phyloP scores from a whole-genome alignment of 1,140 invertebrate species.

The Papilio aristodemus region DNA sequence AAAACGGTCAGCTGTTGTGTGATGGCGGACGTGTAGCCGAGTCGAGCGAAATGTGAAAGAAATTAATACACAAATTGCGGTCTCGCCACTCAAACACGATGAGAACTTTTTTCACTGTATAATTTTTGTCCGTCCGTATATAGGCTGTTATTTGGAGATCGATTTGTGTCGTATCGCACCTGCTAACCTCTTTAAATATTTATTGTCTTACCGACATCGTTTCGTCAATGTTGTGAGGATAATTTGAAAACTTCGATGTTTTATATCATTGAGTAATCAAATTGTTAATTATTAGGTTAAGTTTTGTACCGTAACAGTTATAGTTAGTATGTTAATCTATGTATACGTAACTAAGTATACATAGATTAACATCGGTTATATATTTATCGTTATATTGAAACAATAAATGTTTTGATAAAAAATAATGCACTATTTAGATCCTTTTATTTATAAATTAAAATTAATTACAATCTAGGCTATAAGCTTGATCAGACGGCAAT shows the following conservation, averaged over 20 bases:
- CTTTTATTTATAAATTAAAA: no score
- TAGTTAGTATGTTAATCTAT: no score
- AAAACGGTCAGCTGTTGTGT: slow-evolving; percentile 60
- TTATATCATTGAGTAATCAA: slow-evolving; percentile 38
- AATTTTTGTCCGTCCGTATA: slow-evolving; percentile 53
- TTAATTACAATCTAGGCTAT: no score
- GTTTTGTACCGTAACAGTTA: no score
- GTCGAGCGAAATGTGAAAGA: slow-evolving; percentile 63
- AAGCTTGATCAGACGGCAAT: no score
- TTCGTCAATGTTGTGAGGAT: slow-evolving; percentile 43
- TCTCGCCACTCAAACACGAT: slow-evolving; percentile 45
- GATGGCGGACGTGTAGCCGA: slow-evolving; percentile 51
- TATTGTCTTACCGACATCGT: slow-evolving; percentile 56
- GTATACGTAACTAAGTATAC: no score
- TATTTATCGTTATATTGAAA: no score
- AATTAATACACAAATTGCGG: slow-evolving; percentile 68
- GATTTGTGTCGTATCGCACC: slow-evolving; percentile 65
- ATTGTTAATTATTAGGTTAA: background rate
- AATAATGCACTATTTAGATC: no score
- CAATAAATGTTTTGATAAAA: no score
- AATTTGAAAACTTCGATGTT: slow-evolving; percentile 46
- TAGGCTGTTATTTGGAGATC: slow-evolving; percentile 64
- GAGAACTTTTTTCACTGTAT: slow-evolving; percentile 53
- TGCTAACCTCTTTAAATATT: slow-evolving; percentile 70
- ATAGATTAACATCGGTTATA: no score